These are phyloP conservation scores for Agrochola lota DNA, from an alignment of 2,888 invertebrate species.

Conservation along the genomic window DNA sequence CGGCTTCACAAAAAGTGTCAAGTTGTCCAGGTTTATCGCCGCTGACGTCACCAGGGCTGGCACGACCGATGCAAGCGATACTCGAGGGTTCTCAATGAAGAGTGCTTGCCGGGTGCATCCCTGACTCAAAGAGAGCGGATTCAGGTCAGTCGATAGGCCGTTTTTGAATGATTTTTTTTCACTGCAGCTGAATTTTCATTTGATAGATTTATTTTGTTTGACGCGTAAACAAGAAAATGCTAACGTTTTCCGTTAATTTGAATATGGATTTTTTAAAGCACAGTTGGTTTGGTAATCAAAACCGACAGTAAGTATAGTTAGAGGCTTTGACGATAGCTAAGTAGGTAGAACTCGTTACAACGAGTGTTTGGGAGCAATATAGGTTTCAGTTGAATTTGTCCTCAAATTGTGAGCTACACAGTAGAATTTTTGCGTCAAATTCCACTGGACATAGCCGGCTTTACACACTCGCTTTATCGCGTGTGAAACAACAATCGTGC, in stretches of 20 bases:
- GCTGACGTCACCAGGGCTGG: constrained; percentile 63
- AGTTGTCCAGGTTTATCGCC: constrained; percentile 36
- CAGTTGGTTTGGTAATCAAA: neutral
- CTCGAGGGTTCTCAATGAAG: constrained; percentile 56
- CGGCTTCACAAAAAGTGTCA: constrained; percentile 29
- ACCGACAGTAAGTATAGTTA: neutral
- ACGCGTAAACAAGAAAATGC: neutral
- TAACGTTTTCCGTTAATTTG: neutral
- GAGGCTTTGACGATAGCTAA: neutral
- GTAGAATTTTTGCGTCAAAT: neutral
- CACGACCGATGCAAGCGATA: constrained; percentile 55
- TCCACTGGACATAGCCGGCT: neutral
- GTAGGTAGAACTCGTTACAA: neutral
- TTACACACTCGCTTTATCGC: neutral
- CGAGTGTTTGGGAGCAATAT: neutral
- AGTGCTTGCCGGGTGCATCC: constrained; percentile 61
- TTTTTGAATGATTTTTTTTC: constrained; percentile 28
- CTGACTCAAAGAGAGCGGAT: constrained; percentile 68
- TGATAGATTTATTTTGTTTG: constrained; percentile 15
- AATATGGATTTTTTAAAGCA: neutral
- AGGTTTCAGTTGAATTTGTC: neutral
- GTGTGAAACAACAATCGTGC: constrained; percentile 14
- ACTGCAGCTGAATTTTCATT: constrained; percentile 9
- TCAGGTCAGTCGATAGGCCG: constrained; percentile 77
- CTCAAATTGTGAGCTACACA: neutral